Evolutionary conservation across 2,113 vertebrate genomes (phyloP).

Genomic region (Alces alces): DNA sequence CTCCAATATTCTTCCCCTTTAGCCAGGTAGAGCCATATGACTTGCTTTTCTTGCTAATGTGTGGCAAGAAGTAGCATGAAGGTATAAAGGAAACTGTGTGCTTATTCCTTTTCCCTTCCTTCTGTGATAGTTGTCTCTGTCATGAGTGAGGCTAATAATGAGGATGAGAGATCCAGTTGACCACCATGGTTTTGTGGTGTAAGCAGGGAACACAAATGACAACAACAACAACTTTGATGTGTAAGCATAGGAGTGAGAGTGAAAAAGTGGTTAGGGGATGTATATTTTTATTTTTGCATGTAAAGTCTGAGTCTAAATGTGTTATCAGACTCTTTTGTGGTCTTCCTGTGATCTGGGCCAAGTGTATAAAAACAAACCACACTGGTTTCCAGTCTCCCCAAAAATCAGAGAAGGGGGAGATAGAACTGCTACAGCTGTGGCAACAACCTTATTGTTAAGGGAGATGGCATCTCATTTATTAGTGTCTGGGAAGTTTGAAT

Average conservation of each 20-base stretch:
- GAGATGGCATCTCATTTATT: slow-evolving; percentile 68
- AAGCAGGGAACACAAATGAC: background rate
- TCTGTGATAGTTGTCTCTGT: background rate
- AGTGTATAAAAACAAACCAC: slow-evolving; percentile 80
- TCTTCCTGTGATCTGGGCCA: slow-evolving; percentile 74
- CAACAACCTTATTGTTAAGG: slow-evolving; percentile 77
- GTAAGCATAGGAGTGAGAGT: background rate
- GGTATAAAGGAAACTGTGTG: background rate
- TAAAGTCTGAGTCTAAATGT: slow-evolving; percentile 53
- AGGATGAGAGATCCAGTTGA: background rate
- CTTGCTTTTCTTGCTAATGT: background rate
- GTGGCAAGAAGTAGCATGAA: background rate
- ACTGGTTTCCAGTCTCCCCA: slow-evolving; percentile 60
- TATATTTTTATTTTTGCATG: background rate
- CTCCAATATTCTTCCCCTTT: background rate
- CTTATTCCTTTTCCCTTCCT: background rate
- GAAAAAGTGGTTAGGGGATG: slow-evolving; percentile 38
- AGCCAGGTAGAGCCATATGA: background rate
- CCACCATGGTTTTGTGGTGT: background rate
- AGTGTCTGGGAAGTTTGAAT: slow-evolving; percentile 30
- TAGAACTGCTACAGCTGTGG: slow-evolving; percentile 75
- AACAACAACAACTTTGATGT: background rate
- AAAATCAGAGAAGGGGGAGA: slow-evolving; percentile 70
- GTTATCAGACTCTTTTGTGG: slow-evolving; percentile 75
- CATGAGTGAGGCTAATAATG: background rate